Evolutionary conservation across 1,140 invertebrate species (phyloP).

Genomic region (Drosophila nikananu): DNA sequence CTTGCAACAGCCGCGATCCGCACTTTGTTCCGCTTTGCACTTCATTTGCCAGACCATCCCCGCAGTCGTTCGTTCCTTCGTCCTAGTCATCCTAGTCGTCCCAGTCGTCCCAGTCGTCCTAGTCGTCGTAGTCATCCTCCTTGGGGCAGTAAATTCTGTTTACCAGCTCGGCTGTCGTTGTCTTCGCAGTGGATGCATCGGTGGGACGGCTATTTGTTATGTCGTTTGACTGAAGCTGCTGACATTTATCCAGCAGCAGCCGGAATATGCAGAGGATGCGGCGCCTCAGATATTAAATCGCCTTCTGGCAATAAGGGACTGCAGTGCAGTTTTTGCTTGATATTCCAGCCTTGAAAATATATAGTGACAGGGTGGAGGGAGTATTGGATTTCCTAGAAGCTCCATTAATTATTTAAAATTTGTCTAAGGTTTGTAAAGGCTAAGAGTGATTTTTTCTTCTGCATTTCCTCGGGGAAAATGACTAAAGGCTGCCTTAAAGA

Average conservation of each 20-base stretch:
- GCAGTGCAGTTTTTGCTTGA: conserved; percentile 1
- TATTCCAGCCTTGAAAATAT: conserved; percentile 31
- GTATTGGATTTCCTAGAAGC: conserved; percentile 14
- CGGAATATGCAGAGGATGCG: conserved; percentile 40
- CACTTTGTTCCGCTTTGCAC: conserved; percentile 76
- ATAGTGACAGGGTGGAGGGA: background rate
- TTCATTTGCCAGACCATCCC: conserved; percentile 59
- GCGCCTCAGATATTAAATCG: conserved; percentile 67
- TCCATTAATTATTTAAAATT: conserved; percentile 35
- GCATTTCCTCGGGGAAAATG: background rate
- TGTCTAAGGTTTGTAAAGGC: background rate
- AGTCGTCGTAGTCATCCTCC: conserved; percentile 29
- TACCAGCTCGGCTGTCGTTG: conserved; percentile 55
- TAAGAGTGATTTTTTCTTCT: background rate
- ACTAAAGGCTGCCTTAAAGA: background rate
- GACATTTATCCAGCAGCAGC: conserved; percentile 72
- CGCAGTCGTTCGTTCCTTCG: background rate
- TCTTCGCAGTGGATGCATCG: conserved; percentile 50
- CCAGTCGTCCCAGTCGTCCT: background rate
- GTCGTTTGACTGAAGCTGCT: conserved; percentile 70
- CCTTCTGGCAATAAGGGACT: conserved; percentile 34
- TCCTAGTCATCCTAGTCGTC: background rate
- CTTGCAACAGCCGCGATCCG: conserved; percentile 64
- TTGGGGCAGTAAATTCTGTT: conserved; percentile 75
- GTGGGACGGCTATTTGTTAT: conserved; percentile 73